Percentiles rank a stretch among this genome's conserved stretches.
Conservation (phyloP, 2,888 invertebrate genomes). For the Anagyrus pseudococci region DNA sequence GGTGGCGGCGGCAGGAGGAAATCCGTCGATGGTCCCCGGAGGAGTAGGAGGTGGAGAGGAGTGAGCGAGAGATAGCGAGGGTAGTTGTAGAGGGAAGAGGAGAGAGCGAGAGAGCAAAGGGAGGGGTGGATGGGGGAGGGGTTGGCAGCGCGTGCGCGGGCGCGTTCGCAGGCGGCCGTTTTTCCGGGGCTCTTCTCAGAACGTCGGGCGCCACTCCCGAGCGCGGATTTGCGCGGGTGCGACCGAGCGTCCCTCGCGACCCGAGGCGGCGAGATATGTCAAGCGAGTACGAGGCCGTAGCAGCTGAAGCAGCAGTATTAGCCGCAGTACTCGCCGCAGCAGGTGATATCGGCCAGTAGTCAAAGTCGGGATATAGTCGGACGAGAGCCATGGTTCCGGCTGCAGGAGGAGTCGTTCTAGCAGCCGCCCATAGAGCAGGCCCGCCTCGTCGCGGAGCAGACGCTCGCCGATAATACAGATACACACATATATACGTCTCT, state of each 20-base stretch:
- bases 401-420: too few relatives aligned
- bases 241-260: constrained; percentile 42
- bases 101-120: constrained; percentile 24
- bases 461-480: too few relatives aligned
- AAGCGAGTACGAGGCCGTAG: too few relatives aligned
- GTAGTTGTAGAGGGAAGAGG: constrained; percentile 27
- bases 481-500: too few relatives aligned
- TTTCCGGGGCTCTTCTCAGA: constrained; percentile 52
- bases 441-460: too few relatives aligned
- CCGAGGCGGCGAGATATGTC: constrained; percentile 21
- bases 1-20: constrained; percentile 37
- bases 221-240: constrained; percentile 52
- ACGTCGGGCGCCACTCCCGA: constrained; percentile 62
- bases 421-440: too few relatives aligned
- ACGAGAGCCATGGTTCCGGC: too few relatives aligned
- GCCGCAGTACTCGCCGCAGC: too few relatives aligned
- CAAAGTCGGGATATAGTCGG: too few relatives aligned
- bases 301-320: too few relatives aligned
- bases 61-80: constrained; percentile 27
- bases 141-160: neutral
- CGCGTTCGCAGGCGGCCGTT: constrained; percentile 54
- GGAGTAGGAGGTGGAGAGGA: constrained; percentile 30
- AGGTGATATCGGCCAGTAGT: too few relatives aligned
- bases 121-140: constrained; percentile 24
- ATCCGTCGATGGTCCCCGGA: constrained; percentile 32